phyloP scores from a whole-genome alignment of 2,113 vertebrate species.

The Tauraco erythrolophus region DNA sequence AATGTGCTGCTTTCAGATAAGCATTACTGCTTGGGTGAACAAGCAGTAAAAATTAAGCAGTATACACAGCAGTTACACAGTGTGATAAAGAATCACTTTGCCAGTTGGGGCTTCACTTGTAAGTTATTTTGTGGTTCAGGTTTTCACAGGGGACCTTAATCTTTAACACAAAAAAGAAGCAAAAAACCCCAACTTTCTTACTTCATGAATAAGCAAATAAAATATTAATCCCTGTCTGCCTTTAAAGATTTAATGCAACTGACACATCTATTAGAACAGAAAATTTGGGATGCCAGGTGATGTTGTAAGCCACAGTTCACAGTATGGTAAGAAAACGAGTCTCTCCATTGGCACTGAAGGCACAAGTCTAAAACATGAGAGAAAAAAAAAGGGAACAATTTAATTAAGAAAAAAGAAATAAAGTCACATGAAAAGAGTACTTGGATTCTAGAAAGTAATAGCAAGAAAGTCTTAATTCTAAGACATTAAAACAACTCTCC shows the following conservation, averaged over 20 bases:
- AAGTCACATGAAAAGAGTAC: background rate
- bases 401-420: background rate
- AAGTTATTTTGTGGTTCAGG: background rate
- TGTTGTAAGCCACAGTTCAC: background rate
- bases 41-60: background rate
- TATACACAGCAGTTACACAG: background rate
- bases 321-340: background rate
- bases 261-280: background rate
- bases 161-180: background rate
- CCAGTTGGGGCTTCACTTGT: background rate
- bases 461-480: background rate
- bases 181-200: rapidly evolving
- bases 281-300: background rate
- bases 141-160: background rate
- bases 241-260: background rate
- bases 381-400: background rate
- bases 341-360: background rate
- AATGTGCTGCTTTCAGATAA: background rate
- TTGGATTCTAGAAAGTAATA: background rate
- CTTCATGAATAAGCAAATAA: background rate
- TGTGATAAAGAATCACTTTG: background rate
- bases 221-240: background rate
- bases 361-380: background rate
- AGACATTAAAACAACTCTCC: background rate
- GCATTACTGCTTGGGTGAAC: background rate